These are phyloP conservation scores for Wiebesia pumilae DNA, from an alignment of 1,140 invertebrate genomes.

Conservation along the genomic window DNA sequence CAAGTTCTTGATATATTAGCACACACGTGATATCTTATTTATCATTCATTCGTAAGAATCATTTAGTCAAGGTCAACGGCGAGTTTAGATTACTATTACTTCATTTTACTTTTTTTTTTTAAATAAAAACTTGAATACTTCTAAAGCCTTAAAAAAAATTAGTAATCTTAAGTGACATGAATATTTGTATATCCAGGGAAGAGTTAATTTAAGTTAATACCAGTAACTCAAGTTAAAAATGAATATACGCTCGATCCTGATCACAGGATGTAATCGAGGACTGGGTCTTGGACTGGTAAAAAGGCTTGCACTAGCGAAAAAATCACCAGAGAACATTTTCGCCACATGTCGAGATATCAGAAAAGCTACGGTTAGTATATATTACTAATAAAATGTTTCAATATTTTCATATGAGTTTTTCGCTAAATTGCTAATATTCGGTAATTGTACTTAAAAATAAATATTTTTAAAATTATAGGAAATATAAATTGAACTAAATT, in stretches of 20 bases:
- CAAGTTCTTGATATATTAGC: no score
- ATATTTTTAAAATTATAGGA: not conserved
- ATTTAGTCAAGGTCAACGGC: no score
- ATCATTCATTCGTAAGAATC: no score
- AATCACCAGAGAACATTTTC: constrained; percentile 80
- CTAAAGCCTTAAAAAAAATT: no score
- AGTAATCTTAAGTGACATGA: no score
- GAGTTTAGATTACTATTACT: no score
- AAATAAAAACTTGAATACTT: no score
- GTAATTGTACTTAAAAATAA: not conserved
- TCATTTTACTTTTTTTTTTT: no score
- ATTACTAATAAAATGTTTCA: constrained; percentile 4
- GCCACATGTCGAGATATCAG: constrained; percentile 83
- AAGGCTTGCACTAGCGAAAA: constrained; percentile 75
- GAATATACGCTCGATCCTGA: constrained; percentile 85
- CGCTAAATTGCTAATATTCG: not conserved
- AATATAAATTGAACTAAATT: no score
- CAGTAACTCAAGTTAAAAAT: not conserved
- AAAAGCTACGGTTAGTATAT: constrained; percentile 78
- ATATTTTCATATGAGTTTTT: not conserved
- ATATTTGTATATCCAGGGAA: not conserved
- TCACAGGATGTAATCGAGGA: constrained; percentile 92
- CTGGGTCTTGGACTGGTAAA: constrained; percentile 89
- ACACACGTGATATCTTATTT: no score
- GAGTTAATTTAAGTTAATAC: not conserved